Evolutionary conservation across 2,797 vertebrate species (phyloP).

Genomic region (Euthynnus affinis): DNA sequence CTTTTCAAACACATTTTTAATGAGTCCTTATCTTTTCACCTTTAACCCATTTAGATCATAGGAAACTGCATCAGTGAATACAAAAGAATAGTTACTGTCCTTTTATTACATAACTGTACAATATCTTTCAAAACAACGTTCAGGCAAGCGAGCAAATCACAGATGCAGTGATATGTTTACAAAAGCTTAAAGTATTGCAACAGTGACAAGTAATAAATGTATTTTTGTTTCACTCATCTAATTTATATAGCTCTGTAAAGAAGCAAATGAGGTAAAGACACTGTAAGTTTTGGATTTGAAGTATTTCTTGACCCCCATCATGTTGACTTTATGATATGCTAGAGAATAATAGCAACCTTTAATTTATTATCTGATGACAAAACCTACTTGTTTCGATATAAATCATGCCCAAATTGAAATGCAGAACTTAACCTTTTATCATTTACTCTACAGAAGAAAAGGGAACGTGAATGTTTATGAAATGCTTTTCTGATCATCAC

Average conservation of each 20-base stretch:
- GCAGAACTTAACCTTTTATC: background rate
- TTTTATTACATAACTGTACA: constrained; percentile 61
- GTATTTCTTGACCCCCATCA: constrained; percentile 2
- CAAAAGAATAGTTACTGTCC: constrained; percentile 23
- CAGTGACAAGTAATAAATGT: constrained; percentile 7
- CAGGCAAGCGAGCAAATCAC: constrained; percentile 27
- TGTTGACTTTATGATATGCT: background rate
- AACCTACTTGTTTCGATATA: background rate
- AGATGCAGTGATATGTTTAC: constrained; percentile 24
- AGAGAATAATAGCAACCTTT: background rate
- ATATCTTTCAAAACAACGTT: constrained; percentile 39
- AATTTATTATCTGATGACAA: background rate
- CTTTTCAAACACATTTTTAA: background rate
- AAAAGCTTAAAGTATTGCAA: background rate
- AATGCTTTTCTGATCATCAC: background rate
- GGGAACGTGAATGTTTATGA: background rate
- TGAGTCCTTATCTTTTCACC: background rate
- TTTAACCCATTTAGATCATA: background rate
- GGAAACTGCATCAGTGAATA: background rate
- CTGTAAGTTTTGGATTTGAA: constrained; percentile 21
- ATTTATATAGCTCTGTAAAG: background rate
- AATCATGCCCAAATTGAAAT: no score
- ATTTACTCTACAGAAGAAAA: background rate
- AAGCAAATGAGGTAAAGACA: constrained; percentile 31
- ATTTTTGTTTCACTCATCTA: constrained; percentile 1